These are phyloP conservation scores for Muscicapa striata DNA, from an alignment of 2,797 vertebrate species.

Conservation along the genomic window DNA sequence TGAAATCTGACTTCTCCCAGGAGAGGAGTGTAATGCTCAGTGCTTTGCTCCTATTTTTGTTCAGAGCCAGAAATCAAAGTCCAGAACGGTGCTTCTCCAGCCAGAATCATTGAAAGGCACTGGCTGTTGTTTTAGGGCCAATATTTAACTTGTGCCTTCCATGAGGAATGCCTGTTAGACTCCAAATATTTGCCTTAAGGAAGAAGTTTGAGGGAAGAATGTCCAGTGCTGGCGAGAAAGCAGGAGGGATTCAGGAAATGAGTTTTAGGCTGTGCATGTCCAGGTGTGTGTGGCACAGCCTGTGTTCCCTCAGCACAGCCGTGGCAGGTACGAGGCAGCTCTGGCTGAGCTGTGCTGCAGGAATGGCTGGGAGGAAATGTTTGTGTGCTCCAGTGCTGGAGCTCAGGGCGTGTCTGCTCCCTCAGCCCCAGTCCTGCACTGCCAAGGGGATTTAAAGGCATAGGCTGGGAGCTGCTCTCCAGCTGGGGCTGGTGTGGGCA, in stretches of 20 bases:
- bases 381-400: conserved; percentile 16
- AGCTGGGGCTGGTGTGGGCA: neutral
- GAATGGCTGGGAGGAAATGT: conserved; percentile 44
- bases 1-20: neutral
- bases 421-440: neutral
- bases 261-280: neutral
- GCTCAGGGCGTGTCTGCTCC: conserved; percentile 30
- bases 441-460: conserved; percentile 36
- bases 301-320: neutral
- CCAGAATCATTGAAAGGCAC: conserved; percentile 30
- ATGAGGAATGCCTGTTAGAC: neutral
- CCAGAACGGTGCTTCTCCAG: neutral
- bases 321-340: neutral
- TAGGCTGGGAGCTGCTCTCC: neutral
- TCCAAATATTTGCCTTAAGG: conserved; percentile 41
- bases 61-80: conserved; percentile 63
- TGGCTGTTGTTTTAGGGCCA: conserved; percentile 51
- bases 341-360: neutral
- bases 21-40: neutral
- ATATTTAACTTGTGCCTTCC: conserved; percentile 56
- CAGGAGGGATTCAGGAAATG: neutral
- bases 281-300: neutral
- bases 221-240: neutral
- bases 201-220: neutral
- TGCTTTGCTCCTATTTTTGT: conserved; percentile 1